Base-by-base conservation (phyloP, 1,140 invertebrate species). In the Drosophila sturtevanti region DNA sequence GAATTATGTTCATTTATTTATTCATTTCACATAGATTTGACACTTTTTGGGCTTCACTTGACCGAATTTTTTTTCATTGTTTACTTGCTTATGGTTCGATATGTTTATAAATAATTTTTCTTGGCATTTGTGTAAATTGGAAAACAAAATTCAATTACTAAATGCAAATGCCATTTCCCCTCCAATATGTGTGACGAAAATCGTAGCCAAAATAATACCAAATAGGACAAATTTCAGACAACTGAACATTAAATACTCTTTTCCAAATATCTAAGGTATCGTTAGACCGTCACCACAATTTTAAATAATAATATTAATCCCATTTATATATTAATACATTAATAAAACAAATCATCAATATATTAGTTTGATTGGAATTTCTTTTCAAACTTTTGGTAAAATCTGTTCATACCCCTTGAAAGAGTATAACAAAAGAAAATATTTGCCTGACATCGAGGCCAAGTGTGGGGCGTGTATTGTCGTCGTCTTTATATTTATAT, bases 71-170 rank as follows among this genome's bases (percentile, higher is more conserved):
- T 64, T 48, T 37, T 37, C 21, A 31, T 35, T 48, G 41, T 48
- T 48, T 48, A 48, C 41, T 21, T 21, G 18, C n/a, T 48, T 48
- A 48, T n/a, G 9, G 12, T 48, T 21, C 41, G 14, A 60, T 70
- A 41, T 70, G 22, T 62, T 63, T 67, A 71, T 63, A 67, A 71
- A 74, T 77, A 85, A 62, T 69, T 64, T 54, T 41, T 21, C 38
- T 87, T 87, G 82, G 82, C 82, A 86, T 81, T 70, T 22, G 63
- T 31, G 16, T 16, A 86, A 87, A 87, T 87, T 87, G 65, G 75
- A 87, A 81, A 86, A 86, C 82, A 86, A 82, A 87, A 86, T 86
- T 86, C 82, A 86, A 86, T 86, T 86, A 86, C 82, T 61, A 87
- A 86, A 86, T 86, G 82, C 82, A 86, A 86, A 87, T 86, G 65